These are phyloP conservation scores for Hoplostethus mediterraneus DNA, from an alignment of 2,797 vertebrate genomes.

Conservation along the genomic window DNA sequence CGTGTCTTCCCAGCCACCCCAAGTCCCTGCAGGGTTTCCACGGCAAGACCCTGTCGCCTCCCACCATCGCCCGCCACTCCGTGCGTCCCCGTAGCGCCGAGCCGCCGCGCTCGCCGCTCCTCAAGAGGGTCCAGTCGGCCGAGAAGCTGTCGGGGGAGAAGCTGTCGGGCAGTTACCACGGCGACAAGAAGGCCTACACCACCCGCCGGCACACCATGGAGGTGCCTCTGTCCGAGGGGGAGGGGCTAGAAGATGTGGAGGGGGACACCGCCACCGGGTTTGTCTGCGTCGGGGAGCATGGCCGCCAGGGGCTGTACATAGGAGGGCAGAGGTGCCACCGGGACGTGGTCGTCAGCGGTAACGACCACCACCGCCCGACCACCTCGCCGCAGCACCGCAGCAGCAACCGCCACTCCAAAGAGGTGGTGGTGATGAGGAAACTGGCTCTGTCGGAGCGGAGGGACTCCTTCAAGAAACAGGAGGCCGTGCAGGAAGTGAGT, in stretches of 20 bases:
- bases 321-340: constrained; percentile 66
- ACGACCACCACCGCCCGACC: constrained; percentile 57
- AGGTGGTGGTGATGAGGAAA: constrained; percentile 91
- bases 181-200: constrained; percentile 81
- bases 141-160: constrained; percentile 83
- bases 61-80: constrained; percentile 86
- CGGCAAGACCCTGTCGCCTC: constrained; percentile 89
- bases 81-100: constrained; percentile 84
- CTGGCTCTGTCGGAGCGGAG: constrained; percentile 91
- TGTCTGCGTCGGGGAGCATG: constrained; percentile 79
- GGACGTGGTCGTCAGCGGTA: constrained; percentile 58
- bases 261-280: constrained; percentile 68
- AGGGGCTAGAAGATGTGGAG: constrained; percentile 71
- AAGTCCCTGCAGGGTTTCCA: constrained; percentile 84
- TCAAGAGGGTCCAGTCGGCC: constrained; percentile 83
- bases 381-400: constrained; percentile 68
- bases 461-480: constrained; percentile 96
- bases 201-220: constrained; percentile 83
- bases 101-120: constrained; percentile 77
- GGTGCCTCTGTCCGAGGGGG: constrained; percentile 78
- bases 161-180: constrained; percentile 68
- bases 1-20: constrained; percentile 84
- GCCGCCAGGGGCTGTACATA: constrained; percentile 74
- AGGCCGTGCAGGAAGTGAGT: constrained; percentile 93
- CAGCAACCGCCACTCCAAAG: constrained; percentile 78